Percentiles rank a stretch among this genome's conserved stretches.
These are phyloP conservation scores for Trissonchulus latispiculum DNA, from an alignment of 2,888 invertebrate genomes.

Conservation along the genomic window DNA sequence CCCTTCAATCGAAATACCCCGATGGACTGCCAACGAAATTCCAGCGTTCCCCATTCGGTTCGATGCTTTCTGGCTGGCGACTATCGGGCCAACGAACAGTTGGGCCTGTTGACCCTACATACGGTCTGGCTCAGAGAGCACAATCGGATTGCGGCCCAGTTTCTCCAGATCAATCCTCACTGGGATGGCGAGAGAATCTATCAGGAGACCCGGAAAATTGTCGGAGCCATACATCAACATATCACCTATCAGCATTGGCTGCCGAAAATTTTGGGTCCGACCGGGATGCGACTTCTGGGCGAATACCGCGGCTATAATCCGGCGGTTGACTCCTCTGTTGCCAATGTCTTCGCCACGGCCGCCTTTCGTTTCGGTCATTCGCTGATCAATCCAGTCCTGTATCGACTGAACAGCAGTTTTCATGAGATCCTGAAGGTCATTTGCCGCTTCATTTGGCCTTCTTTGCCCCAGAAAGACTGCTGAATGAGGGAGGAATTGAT, in stretches of 20 bases:
- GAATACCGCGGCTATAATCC: conserved; percentile 72
- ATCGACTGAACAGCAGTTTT: conserved; percentile 67
- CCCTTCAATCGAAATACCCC: conserved; percentile 74
- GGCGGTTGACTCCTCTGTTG: conserved; percentile 65
- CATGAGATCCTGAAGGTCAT: conserved; percentile 52
- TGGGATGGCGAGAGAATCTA: conserved; percentile 89
- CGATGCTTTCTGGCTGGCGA: conserved; percentile 92
- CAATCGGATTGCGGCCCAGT: conserved; percentile 69
- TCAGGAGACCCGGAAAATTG: conserved; percentile 60
- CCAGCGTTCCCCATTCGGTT: conserved; percentile 50
- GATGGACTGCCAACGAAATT: conserved; percentile 60
- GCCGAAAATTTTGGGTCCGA: conserved; percentile 67
- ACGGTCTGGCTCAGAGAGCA: conserved; percentile 74
- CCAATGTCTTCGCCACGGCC: conserved; percentile 94
- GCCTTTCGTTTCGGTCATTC: conserved; percentile 93
- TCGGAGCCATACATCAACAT: conserved; percentile 89
- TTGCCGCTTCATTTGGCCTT: conserved; percentile 83
- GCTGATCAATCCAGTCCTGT: conserved; percentile 81
- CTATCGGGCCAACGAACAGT: conserved; percentile 73
- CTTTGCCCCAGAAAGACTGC: conserved; percentile 86
- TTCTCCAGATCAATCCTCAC: conserved; percentile 70
- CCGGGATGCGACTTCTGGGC: conserved; percentile 56
- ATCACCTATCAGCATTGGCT: conserved; percentile 90
- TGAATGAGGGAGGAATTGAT: conserved; percentile 95
- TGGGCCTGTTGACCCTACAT: conserved; percentile 49